Conservation (phyloP, 1,140 invertebrate species). For the Musca domestica region DNA sequence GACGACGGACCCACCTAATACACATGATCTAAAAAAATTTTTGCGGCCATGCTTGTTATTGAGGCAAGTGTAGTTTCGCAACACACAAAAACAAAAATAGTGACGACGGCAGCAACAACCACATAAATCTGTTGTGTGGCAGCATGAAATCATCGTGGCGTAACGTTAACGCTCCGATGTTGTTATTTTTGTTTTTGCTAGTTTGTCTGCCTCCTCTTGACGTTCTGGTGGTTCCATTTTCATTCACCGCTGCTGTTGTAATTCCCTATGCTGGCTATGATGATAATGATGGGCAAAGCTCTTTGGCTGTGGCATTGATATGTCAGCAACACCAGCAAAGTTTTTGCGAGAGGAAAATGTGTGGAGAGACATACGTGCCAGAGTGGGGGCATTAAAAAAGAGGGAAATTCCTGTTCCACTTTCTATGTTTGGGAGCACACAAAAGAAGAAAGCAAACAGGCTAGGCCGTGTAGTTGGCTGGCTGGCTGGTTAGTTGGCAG, state of each 20-base stretch:
- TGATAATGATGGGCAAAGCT: background rate
- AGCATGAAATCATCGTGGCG: slow-evolving; percentile 20
- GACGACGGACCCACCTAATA: too few species aligned
- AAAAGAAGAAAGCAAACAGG: background rate
- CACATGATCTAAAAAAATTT: background rate
- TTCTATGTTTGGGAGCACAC: slow-evolving; percentile 39
- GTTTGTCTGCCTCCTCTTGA: background rate
- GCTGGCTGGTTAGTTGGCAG: slow-evolving; percentile 11
- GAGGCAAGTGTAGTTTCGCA: slow-evolving; percentile 18
- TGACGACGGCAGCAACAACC: background rate
- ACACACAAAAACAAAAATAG: slow-evolving; percentile 4
- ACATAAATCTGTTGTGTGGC: background rate
- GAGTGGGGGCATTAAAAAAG: slow-evolving; percentile 30
- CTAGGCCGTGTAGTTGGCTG: background rate
- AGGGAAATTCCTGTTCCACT: slow-evolving; percentile 54
- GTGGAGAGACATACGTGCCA: background rate
- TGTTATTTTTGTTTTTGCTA: too few species aligned
- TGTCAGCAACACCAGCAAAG: background rate
- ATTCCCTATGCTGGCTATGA: background rate
- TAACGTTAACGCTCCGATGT: slow-evolving; percentile 5
- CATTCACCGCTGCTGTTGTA: background rate
- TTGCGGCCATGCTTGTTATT: background rate
- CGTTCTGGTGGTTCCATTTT: background rate
- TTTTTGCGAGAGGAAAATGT: background rate
- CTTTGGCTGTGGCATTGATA: slow-evolving; percentile 17